A percentile compares a stretch with the other conserved stretches of the same genome.
phyloP scores from a whole-genome alignment of 1,140 invertebrate genomes.

The Brachionus paranguensis region DNA sequence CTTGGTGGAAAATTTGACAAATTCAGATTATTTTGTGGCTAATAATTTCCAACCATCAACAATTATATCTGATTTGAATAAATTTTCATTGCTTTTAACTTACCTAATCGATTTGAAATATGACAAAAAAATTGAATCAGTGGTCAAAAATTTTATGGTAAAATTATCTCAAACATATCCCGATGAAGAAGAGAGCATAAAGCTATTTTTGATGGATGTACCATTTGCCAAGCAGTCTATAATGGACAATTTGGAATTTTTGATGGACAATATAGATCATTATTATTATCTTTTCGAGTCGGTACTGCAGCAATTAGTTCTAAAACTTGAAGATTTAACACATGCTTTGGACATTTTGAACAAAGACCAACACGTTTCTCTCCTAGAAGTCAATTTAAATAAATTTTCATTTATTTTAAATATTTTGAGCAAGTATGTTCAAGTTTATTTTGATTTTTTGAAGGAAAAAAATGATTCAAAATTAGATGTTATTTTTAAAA shows the following conservation, averaged over 20 bases:
- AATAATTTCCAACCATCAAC: background rate
- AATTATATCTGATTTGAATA: background rate
- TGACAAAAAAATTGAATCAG: background rate
- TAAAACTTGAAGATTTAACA: background rate
- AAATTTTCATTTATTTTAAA: constrained; percentile 1
- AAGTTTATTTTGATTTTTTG: constrained; percentile 25
- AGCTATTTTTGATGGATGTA: constrained; percentile 10
- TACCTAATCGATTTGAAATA: background rate
- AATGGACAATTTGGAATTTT: constrained; percentile 1
- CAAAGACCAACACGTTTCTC: background rate
- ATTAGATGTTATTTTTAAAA: background rate
- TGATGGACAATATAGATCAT: background rate
- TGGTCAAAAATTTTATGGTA: background rate
- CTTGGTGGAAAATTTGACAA: background rate
- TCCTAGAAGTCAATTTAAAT: background rate
- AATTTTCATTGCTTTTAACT: background rate
- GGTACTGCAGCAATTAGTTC: background rate
- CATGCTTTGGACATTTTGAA: background rate
- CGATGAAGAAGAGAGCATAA: background rate
- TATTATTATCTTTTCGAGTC: background rate
- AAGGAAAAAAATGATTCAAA: background rate
- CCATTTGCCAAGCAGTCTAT: constrained; percentile 24
- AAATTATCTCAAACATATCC: background rate
- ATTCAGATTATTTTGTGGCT: background rate
- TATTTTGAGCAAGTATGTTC: background rate